Evolutionary conservation across 2,797 vertebrate genomes (phyloP).

Genomic region (Eupleurogrammus muticus): DNA sequence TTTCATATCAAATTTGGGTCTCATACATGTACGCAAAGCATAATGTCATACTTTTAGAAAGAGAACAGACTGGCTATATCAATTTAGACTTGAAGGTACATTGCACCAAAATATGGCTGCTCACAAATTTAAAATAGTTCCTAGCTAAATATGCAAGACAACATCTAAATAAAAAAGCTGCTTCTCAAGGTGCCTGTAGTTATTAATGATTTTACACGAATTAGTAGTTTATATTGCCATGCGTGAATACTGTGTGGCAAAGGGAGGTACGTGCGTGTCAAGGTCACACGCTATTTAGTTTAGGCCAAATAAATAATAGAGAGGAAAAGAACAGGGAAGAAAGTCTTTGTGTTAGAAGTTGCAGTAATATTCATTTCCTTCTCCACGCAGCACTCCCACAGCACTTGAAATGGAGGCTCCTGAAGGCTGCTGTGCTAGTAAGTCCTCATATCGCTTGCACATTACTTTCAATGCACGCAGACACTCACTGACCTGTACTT

Average conservation of each 20-base stretch:
- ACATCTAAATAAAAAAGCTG: conserved; percentile 37
- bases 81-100: conserved; percentile 1
- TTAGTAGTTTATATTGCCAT: not conserved
- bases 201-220: not conserved
- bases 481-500: conserved; percentile 6
- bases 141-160: conserved; percentile 27
- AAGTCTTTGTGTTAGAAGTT: not conserved
- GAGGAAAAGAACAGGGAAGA: not conserved
- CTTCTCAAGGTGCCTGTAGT: not conserved
- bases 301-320: not conserved
- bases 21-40: not conserved
- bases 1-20: not conserved
- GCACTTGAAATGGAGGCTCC: conserved; percentile 84
- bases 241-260: not conserved
- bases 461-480: conserved; percentile 1
- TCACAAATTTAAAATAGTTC: conserved; percentile 46
- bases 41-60: not conserved
- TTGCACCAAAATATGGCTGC: conserved; percentile 41
- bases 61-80: not conserved
- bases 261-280: not conserved
- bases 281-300: not conserved
- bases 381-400: conserved; percentile 88
- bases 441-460: conserved; percentile 60
- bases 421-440: conserved; percentile 80
- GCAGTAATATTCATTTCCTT: conserved; percentile 11